Conservation (phyloP, 2,888 invertebrate species). For the Drosophila lacicola region DNA sequence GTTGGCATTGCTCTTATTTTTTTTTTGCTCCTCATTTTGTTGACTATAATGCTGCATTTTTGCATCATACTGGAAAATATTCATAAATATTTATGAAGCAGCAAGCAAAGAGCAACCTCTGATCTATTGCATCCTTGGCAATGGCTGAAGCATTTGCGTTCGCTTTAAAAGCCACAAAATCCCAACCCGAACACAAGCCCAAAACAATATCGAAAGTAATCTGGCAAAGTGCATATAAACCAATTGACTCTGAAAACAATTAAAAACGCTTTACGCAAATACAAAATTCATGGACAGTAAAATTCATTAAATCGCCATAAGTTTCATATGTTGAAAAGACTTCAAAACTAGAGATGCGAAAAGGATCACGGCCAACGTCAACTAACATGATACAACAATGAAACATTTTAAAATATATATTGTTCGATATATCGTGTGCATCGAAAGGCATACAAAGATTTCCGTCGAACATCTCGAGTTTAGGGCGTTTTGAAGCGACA, state of each 20-base stretch:
- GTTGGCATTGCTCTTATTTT: constrained; percentile 30
- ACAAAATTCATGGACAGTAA: constrained; percentile 21
- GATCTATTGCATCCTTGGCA: constrained; percentile 26
- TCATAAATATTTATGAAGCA: constrained; percentile 76
- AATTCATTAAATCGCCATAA: constrained; percentile 19
- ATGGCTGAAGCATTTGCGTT: not conserved
- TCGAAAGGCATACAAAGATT: no score
- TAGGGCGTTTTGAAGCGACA: no score
- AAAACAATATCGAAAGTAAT: constrained; percentile 40
- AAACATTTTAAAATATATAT: no score
- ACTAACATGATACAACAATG: no score
- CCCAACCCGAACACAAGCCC: not conserved
- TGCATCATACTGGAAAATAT: constrained; percentile 60
- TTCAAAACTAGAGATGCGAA: constrained; percentile 1
- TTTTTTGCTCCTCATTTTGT: constrained; percentile 23
- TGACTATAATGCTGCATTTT: constrained; percentile 54
- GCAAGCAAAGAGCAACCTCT: constrained; percentile 33
- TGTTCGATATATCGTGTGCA: no score
- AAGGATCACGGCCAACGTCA: no score
- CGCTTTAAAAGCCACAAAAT: constrained; percentile 10
- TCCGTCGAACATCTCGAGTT: no score
- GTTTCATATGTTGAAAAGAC: constrained; percentile 2
- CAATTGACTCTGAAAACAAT: constrained; percentile 42
- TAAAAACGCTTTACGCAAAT: constrained; percentile 31
- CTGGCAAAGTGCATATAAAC: constrained; percentile 34